Conservation (phyloP, 2,888 invertebrate genomes). For the Caenorhabditis sulstoni region DNA sequence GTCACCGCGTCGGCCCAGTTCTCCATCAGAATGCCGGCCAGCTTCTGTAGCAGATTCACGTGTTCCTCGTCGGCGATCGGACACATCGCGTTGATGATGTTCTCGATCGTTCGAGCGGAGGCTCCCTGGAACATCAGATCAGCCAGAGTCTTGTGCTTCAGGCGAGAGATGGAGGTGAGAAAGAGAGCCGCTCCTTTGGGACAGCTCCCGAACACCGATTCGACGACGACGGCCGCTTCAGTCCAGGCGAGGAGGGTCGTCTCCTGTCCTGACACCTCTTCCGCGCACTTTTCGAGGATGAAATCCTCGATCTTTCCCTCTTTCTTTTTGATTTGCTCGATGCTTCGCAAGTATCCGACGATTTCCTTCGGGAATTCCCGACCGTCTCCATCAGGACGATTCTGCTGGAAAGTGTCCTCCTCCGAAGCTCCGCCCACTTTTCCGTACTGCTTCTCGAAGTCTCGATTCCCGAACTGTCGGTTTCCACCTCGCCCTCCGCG, state of each 20-base stretch:
- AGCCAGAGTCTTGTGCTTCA: constrained; percentile 63
- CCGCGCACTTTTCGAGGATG: constrained; percentile 59
- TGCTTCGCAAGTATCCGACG: constrained; percentile 63
- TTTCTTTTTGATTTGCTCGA: constrained; percentile 57
- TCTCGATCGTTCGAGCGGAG: constrained; percentile 65
- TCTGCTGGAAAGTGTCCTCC: background rate
- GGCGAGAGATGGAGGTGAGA: constrained; percentile 51
- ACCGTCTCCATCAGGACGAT: constrained; percentile 41
- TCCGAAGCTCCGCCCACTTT: constrained; percentile 34
- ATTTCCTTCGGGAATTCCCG: constrained; percentile 67
- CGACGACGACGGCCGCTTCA: constrained; percentile 62
- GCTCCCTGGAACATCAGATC: constrained; percentile 67
- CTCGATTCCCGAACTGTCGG: constrained; percentile 16
- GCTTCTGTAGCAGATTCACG: constrained; percentile 58
- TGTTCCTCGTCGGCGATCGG: constrained; percentile 53
- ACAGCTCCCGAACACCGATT: constrained; percentile 56
- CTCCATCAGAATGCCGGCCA: constrained; percentile 57
- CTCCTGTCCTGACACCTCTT: constrained; percentile 67
- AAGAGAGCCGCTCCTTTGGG: constrained; percentile 56
- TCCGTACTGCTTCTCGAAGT: constrained; percentile 59
- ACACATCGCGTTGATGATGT: constrained; percentile 56
- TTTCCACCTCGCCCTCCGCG: constrained; percentile 20
- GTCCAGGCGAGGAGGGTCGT: constrained; percentile 61
- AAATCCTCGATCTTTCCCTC: constrained; percentile 61
- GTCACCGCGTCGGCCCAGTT: constrained; percentile 60